Base-by-base conservation (phyloP, 2,113 vertebrate species). In the Phylloscopus trochilus region DNA sequence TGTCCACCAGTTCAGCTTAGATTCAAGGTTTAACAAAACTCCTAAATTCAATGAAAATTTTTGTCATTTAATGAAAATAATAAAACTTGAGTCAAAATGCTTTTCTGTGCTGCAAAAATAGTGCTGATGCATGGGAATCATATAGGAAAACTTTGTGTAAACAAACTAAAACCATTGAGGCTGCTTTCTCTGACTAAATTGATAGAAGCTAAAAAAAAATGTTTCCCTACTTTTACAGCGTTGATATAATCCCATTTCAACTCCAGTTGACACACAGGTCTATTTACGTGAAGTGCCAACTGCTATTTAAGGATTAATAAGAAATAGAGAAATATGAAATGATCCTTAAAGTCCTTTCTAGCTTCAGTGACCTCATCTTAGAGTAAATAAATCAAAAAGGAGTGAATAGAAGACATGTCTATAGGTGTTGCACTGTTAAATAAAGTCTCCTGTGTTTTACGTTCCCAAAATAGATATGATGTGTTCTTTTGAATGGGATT, bases 281-380 rank as follows among this genome's bases (percentile, higher is more conserved):
- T 90, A 58, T 76, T 53, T 70, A 62, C 3, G 4, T 46, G 20
- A 86, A 86, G 11, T 66, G 14, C 26, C 67, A 63, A 44, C 23
- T 80, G n/a, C 69, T 56, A 62, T 46, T 92, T 88, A 80, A 85
- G 51, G 44, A 93, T 85, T 83, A 86, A 80, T 85, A 93, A 90
- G 18, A 60, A 64, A 28, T 60, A 11, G 51, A 78, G 64, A 83
- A 92, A 93, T 53, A 69, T 41, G 9, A 89, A 89, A 87, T 47
- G 0, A 62, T 79, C 91, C 80, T 13, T 59, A 69, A 87, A 69
- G 28, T 63, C 79, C 31, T 78, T 84, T 47, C 41, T 78, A 59
- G n/a, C 53, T 94, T 86, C 22, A 84, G 20, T 85, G 81, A 41
- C 37, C 59, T 90, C 13, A 76, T 52, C 12, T 76, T 82, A 63